Evolutionary conservation across 2,113 vertebrate species (phyloP).

Genomic region (Bucco capensis): DNA sequence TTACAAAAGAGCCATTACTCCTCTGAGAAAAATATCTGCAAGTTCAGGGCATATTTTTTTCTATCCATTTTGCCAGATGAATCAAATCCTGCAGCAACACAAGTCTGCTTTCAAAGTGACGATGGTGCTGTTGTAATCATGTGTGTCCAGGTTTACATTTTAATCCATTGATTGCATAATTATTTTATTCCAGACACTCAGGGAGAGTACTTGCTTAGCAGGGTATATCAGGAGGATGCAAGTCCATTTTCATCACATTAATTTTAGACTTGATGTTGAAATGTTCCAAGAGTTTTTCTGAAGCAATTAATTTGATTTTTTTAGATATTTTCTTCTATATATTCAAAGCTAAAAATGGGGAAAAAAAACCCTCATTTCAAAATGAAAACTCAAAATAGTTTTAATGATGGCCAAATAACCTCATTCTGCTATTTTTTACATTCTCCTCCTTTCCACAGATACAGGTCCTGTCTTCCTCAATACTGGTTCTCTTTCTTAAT

Average conservation of each 20-base stretch:
- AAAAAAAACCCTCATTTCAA: not conserved
- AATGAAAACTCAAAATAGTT: not conserved
- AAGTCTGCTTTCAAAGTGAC: not conserved
- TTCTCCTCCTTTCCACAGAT: not conserved
- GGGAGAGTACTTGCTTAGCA: not conserved
- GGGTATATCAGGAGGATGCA: not conserved
- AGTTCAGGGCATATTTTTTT: not conserved
- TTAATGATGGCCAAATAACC: not conserved
- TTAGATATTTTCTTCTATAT: not conserved
- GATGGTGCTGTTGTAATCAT: not conserved
- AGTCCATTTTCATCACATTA: not conserved
- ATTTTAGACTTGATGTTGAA: not conserved
- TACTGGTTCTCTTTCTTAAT: not conserved
- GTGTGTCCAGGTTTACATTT: not conserved
- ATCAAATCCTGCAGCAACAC: not conserved
- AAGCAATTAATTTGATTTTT: not conserved
- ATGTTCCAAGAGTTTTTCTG: not conserved
- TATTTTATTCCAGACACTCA: not conserved
- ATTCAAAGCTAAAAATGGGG: not conserved
- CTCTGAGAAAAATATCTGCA: not conserved
- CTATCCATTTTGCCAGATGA: not conserved
- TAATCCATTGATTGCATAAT: not conserved
- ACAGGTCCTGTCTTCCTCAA: not conserved
- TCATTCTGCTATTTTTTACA: not conserved
- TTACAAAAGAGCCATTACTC: not conserved